Percentiles rank a stretch among this genome's conserved stretches.
phyloP scores from a whole-genome alignment of 2,113 vertebrate genomes.

The Typhlomys cinereus region DNA sequence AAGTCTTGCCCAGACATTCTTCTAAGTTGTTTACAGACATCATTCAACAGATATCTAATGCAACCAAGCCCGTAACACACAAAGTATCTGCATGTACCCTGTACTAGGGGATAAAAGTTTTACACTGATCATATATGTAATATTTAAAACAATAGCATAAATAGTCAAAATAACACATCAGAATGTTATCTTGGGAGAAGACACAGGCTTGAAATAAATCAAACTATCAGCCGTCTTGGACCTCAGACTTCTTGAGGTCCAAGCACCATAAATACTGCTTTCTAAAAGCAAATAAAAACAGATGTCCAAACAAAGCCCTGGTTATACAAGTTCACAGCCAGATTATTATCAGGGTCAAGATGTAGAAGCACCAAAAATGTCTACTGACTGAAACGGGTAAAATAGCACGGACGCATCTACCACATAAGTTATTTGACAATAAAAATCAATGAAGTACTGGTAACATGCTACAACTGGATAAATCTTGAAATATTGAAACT shows the following conservation, averaged over 20 bases:
- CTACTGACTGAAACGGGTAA: not conserved
- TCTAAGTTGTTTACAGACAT: not conserved
- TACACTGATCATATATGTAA: conserved; percentile 30
- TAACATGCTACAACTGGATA: not conserved
- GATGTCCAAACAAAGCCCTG: not conserved
- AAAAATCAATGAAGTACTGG: not conserved
- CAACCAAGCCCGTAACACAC: not conserved
- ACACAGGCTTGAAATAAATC: not conserved
- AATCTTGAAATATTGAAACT: not conserved
- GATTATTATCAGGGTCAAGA: not conserved
- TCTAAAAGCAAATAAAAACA: conserved; percentile 41
- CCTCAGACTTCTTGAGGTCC: no score
- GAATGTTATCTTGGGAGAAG: not conserved
- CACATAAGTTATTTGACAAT: not conserved
- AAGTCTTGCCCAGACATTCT: not conserved
- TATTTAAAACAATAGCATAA: not conserved
- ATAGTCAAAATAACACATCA: not conserved
- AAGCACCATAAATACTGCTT: no score
- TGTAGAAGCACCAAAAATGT: not conserved
- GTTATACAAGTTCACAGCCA: not conserved
- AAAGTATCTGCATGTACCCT: not conserved
- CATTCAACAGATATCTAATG: not conserved
- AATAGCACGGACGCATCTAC: not conserved
- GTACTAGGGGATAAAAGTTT: not conserved
- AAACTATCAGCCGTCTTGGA: not conserved